Percentiles rank a stretch among this genome's conserved stretches.
Conservation (phyloP, 1,140 invertebrate genomes). For the Neuroterus valhalla region DNA sequence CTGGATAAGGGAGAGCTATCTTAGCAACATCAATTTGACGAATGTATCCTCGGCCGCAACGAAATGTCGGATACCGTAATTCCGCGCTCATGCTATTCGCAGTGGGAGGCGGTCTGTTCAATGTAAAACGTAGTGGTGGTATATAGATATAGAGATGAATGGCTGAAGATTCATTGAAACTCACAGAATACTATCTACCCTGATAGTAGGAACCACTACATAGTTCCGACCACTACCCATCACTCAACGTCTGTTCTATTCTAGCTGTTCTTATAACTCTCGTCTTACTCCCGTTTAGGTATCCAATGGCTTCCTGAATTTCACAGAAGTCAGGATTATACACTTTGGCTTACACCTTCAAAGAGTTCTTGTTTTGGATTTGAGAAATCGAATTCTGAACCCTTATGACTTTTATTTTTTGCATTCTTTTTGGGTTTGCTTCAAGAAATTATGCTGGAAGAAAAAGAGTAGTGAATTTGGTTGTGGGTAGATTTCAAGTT, state of each 20-base stretch:
- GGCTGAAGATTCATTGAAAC: conserved; percentile 41
- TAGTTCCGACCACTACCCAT: conserved; percentile 52
- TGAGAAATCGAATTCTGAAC: too few species aligned
- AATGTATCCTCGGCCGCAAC: conserved; percentile 48
- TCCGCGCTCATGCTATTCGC: conserved; percentile 30
- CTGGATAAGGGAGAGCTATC: background rate
- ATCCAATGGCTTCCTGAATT: conserved; percentile 1
- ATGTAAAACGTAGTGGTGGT: conserved; percentile 20
- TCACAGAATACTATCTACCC: background rate
- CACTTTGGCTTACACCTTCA: background rate
- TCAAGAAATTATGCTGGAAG: too few species aligned
- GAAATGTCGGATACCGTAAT: conserved; percentile 42
- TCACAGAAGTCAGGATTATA: background rate
- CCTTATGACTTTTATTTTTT: too few species aligned
- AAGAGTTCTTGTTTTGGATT: background rate
- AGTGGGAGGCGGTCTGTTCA: background rate
- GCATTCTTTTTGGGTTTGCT: too few species aligned
- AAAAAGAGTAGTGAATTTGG: too few species aligned
- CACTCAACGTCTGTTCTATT: conserved; percentile 57
- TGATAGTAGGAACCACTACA: too few species aligned
- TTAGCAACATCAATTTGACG: conserved; percentile 48
- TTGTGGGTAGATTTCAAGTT: too few species aligned
- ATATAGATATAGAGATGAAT: conserved; percentile 43
- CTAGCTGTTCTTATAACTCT: conserved; percentile 45
- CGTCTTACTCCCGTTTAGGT: conserved; percentile 39